These are phyloP conservation scores for Allygus modestus DNA, from an alignment of 2,888 invertebrate genomes.

Conservation along the genomic window DNA sequence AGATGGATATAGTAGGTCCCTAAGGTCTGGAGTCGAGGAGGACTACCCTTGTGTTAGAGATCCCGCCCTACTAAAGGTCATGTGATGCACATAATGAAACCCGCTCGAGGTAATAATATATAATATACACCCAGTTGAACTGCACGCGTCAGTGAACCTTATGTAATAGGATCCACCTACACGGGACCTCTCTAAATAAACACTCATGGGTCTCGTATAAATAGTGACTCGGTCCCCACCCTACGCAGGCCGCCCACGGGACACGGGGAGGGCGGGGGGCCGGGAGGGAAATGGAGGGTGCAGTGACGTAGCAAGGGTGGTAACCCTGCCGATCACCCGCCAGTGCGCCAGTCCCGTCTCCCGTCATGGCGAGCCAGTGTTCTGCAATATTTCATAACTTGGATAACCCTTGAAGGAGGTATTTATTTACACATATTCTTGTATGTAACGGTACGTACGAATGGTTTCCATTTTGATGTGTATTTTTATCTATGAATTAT, in stretches of 20 bases:
- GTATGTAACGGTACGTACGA: neutral
- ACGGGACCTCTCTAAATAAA: neutral
- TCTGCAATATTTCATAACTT: neutral
- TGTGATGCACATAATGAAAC: too few relatives aligned
- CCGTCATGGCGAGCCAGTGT: neutral
- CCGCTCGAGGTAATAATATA: neutral
- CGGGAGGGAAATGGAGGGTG: neutral
- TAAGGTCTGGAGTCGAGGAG: too few relatives aligned
- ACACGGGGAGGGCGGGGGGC: neutral
- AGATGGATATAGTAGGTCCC: too few relatives aligned
- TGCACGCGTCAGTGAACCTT: neutral
- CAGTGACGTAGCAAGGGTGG: neutral
- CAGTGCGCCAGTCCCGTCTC: conserved; percentile 8
- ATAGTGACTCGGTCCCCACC: neutral
- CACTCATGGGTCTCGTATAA: neutral
- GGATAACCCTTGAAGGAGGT: conserved; percentile 36
- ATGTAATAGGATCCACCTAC: neutral
- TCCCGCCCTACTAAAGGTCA: too few relatives aligned
- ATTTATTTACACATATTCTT: neutral
- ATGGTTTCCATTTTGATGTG: too few relatives aligned
- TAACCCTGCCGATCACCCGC: neutral
- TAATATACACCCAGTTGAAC: too few relatives aligned
- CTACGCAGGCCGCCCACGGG: neutral
- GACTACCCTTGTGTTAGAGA: too few relatives aligned
- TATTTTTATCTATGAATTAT: too few relatives aligned